Base-by-base conservation (phyloP, 2,113 vertebrate species). In the Gambusia holbrooki region DNA sequence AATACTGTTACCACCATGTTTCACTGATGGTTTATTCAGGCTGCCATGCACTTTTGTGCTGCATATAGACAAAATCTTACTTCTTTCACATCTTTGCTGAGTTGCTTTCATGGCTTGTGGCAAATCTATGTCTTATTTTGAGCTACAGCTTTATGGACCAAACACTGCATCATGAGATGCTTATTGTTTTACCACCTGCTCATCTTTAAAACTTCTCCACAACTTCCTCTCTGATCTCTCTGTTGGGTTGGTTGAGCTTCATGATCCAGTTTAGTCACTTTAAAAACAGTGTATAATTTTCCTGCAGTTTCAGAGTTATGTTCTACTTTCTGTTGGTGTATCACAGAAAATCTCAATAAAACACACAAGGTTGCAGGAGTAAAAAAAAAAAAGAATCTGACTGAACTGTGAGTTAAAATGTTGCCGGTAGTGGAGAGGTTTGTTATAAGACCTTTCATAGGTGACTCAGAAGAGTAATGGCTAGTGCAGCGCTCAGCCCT, bases 401-500 rank as follows among this genome's bases (percentile, higher is more conserved):
- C 40, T 35, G 62, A 58, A 64, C 60, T 61, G 7, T 22, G 45
- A 62, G 51, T 51, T 78, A 42, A 68, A 77, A 62, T 28, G n/a
- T 37, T 58, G 10, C 37, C 54, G 42, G 69, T 30, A 37, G 69
- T 37, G 32, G 64, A 68, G 3, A 64, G n/a, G 62, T 62, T 73
- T 69, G 66, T 71, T 76, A 37, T 67, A 72, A 82, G 62, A 80
- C 74, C 64, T 86, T 81, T 80, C 63, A 80, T 79, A 78, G 79
- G 76, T 83, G 73, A 82, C 74, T 79, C 73, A 72, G 28, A 86
- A 81, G 74, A 87, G 71, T 80, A 87, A 85, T 82, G 69, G n/a
- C 70, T 79, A 32, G 22, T 91, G 89, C 66, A 37, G 58, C 0
- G 42, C 87, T 93, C 88, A 90, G 88, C 88, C 87, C 35, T 88